These are phyloP conservation scores for Priocnemis perturbator DNA, from an alignment of 2,888 invertebrate species.

Conservation along the genomic window DNA sequence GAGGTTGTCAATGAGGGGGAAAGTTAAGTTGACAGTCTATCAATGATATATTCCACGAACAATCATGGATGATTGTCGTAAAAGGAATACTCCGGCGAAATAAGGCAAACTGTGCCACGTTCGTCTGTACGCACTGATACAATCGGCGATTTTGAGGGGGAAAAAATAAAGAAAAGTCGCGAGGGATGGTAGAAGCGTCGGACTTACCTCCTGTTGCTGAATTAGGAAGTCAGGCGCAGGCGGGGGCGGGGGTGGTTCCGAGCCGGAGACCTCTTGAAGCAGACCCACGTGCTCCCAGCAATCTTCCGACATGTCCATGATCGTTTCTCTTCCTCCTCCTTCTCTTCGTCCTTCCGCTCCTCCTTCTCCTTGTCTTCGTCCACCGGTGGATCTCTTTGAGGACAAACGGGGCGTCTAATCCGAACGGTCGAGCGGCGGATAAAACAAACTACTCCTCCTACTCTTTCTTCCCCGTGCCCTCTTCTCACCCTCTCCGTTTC, in stretches of 20 bases:
- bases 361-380: constrained; percentile 7
- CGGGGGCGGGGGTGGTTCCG: constrained; percentile 64
- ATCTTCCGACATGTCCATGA: constrained; percentile 72
- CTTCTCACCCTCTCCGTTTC: constrained; percentile 34
- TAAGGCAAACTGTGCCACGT: too few species aligned
- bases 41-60: too few species aligned
- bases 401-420: constrained; percentile 3
- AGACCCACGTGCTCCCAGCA: constrained; percentile 75
- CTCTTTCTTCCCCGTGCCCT: constrained; percentile 40
- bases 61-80: too few species aligned
- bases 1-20: too few species aligned
- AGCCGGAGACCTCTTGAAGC: constrained; percentile 69
- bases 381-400: not conserved
- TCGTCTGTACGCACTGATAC: too few species aligned
- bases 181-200: constrained; percentile 17
- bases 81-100: too few species aligned
- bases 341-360: not conserved
- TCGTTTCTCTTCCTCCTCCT: constrained; percentile 6
- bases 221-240: constrained; percentile 64
- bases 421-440: too few species aligned
- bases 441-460: constrained; percentile 5
- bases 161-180: too few species aligned
- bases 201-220: constrained; percentile 68
- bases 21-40: too few species aligned
- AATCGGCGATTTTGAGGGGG: too few species aligned